Base-by-base conservation (phyloP, 2,888 invertebrate genomes). In the Agapetus fuscipes region DNA sequence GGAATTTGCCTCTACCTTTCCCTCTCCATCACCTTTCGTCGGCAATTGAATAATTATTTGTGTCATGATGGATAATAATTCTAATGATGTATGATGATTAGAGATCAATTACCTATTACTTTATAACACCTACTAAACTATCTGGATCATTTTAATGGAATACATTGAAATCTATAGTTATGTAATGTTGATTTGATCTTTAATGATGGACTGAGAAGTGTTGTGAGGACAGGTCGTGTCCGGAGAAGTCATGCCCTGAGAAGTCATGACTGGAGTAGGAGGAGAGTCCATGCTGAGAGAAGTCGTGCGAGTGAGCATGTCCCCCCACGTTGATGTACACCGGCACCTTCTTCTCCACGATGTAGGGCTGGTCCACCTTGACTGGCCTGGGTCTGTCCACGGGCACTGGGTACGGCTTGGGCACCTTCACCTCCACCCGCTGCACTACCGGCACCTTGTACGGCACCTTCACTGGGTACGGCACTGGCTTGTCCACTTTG, bases 371-470 rank as follows among this genome's bases (percentile, higher is more conserved):
- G n/a, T 31, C 14, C 2, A 75, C 66, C 47, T 74, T 61, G 31
- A 70, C 63, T 29, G 72, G 60, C 34, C 71, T 56, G 50, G 64
- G 60, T 57, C 55, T 57, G 55, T 68, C 62, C 37, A 75, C 64
- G 41, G 72, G 50, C 3, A 69, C 68, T 1, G 68, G 62, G 61
- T 69, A 64, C 30, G 74, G 68, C 37, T 56, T 60, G 10, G 28
- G 30, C 3, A 41, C 41, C 16, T 12, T 17, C 4, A 41, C 37
- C 33, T 41, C 37, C 6, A 41, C 33, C n/a, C 24, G 32, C 2
- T 30, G 17, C 5, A 29, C 13, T 9, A 39, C 34, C 2, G 39
- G 39, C 12, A 39, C 30, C n/a, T 39, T 39, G 20, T 17, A 25
- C 3, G 39, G 34, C 11, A 39, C 39, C 24, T 34, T 29, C 9